Evolutionary conservation across 2,113 vertebrate species (phyloP).

Genomic region (Agelaius phoeniceus): DNA sequence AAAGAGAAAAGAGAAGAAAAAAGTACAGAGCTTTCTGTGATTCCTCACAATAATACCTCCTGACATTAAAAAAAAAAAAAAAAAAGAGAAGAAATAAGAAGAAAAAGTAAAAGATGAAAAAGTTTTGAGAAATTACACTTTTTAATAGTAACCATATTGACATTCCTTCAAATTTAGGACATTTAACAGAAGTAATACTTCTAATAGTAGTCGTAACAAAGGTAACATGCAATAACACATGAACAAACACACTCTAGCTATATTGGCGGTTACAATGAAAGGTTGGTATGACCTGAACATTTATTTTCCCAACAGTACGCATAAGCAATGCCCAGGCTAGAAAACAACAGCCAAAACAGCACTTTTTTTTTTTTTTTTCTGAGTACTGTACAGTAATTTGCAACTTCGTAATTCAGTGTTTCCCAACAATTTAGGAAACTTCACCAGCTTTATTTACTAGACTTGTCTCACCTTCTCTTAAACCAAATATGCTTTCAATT

Average conservation of each 20-base stretch:
- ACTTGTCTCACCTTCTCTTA: not conserved
- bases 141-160: not conserved
- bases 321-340: not conserved
- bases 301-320: not conserved
- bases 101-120: not conserved
- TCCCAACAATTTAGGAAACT: not conserved
- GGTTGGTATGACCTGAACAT: not conserved
- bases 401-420: not conserved
- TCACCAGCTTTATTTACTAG: not conserved
- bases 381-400: not conserved
- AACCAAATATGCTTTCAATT: not conserved
- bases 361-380: not conserved
- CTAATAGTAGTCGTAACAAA: not conserved
- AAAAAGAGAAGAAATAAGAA: not conserved
- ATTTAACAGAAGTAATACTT: not conserved
- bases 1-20: not conserved
- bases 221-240: not conserved
- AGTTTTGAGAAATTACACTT: not conserved
- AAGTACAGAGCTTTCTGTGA: not conserved
- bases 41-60: not conserved
- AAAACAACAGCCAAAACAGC: not conserved
- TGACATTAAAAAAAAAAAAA: not conserved
- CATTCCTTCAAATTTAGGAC: not conserved
- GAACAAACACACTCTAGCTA: not conserved
- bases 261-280: not conserved